A percentile compares a stretch with the other conserved stretches of the same genome.
These are phyloP conservation scores for Pollicipes pollicipes DNA, from an alignment of 1,140 invertebrate species.

Conservation along the genomic window DNA sequence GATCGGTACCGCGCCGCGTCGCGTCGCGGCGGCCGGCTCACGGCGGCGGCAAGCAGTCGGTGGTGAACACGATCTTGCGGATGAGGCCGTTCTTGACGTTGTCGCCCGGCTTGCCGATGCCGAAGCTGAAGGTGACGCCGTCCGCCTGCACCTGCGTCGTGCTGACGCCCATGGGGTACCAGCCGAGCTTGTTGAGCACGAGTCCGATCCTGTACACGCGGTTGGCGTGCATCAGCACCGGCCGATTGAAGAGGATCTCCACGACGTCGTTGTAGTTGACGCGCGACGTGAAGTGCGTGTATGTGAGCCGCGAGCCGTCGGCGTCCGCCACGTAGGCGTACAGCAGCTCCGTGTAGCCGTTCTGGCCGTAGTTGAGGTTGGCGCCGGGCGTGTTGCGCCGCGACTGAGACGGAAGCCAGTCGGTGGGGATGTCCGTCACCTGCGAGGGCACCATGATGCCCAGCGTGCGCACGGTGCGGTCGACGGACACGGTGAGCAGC, in stretches of 20 bases:
- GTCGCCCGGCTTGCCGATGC: background rate
- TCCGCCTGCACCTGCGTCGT: background rate
- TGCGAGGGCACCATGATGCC: constrained; percentile 5
- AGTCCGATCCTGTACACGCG: constrained; percentile 57
- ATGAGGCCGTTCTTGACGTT: background rate
- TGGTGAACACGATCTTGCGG: background rate
- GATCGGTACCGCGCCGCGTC: too few relatives aligned
- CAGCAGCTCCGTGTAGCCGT: constrained; percentile 47
- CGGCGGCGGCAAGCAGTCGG: background rate
- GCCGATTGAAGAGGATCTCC: constrained; percentile 57
- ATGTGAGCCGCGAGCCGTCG: constrained; percentile 51
- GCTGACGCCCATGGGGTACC: constrained; percentile 34
- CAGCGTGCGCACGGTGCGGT: background rate
- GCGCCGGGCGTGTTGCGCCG: background rate
- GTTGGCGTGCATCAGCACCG: constrained; percentile 47
- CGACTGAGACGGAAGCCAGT: background rate
- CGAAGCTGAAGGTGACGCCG: background rate
- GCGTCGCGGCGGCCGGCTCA: too few relatives aligned
- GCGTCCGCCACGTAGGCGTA: constrained; percentile 58
- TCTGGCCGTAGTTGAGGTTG: constrained; percentile 5
- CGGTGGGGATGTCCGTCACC: constrained; percentile 1
- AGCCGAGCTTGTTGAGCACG: constrained; percentile 56
- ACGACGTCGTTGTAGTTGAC: constrained; percentile 38
- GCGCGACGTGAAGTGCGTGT: constrained; percentile 56
- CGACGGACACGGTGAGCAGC: background rate